Evolutionary conservation across 2,113 vertebrate species (phyloP).

Genomic region (Bettongia penicillata): DNA sequence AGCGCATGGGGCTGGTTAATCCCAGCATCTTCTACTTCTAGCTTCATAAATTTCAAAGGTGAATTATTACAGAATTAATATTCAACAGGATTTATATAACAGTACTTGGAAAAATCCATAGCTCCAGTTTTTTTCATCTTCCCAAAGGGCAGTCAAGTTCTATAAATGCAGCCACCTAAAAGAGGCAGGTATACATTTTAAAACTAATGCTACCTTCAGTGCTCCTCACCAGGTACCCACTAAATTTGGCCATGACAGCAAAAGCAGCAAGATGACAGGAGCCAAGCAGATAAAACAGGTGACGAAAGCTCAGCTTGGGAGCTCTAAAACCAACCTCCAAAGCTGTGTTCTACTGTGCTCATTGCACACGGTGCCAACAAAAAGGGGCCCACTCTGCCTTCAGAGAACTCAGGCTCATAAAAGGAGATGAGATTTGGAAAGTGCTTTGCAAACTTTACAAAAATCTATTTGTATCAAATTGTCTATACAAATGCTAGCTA

Average conservation of each 20-base stretch:
- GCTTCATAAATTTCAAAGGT: slow-evolving; percentile 72
- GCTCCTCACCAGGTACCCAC: slow-evolving; percentile 12
- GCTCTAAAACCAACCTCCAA: neutral
- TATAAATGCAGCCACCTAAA: slow-evolving; percentile 63
- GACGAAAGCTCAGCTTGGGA: neutral
- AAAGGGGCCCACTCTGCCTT: slow-evolving; percentile 24
- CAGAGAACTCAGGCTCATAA: neutral
- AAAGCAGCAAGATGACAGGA: neutral
- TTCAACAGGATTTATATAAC: slow-evolving; percentile 78
- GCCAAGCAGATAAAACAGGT: neutral
- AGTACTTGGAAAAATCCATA: slow-evolving; percentile 64
- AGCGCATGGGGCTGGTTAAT: slow-evolving; percentile 68
- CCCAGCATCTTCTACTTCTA: slow-evolving; percentile 74
- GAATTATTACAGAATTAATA: slow-evolving; percentile 80
- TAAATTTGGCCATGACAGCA: slow-evolving; percentile 39
- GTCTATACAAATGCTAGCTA: neutral
- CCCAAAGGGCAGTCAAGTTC: slow-evolving; percentile 56
- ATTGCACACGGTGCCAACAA: slow-evolving; percentile 4
- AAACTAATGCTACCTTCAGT: neutral
- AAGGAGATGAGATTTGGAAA: neutral
- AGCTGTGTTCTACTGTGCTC: neutral
- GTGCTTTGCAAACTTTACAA: neutral
- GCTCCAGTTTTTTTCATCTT: slow-evolving; percentile 64
- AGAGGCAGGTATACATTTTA: slow-evolving; percentile 53
- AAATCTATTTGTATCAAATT: no score